Base-by-base conservation (phyloP, 1,140 invertebrate species). In the Calliopsis andreniformis region DNA sequence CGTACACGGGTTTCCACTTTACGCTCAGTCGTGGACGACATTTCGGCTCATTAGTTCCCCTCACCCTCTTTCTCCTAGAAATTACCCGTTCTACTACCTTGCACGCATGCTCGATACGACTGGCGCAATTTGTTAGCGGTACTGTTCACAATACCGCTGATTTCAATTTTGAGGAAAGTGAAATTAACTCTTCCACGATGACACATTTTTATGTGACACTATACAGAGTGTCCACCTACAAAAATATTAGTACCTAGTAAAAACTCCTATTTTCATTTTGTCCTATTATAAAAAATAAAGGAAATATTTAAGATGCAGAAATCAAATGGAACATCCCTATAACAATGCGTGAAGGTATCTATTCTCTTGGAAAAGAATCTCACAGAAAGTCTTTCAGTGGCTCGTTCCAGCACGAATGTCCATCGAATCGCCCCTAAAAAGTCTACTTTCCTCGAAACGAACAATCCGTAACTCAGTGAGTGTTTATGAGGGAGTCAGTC, bases 1-100 rank as follows among this genome's bases (percentile, higher is more conserved):
- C 86, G 87, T 90, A 92, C 91, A 92, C 86, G 91, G 84, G 85
- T 91, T 92, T 92, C 89, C 90, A 92, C 91, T 92, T 91, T 89
- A 64, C 56, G 64, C 77, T 30, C 68, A 63, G 76, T 66, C 47
- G 28, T 30, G 73, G 43, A 76, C 72, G 67, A 61, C 59, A 71
- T 61, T 79, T 83, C 59, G 66, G 76, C 51, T 78, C 53, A 68
- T 68, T 80, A 59, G 28, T 25, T 62, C 56, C 55, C n/a, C 56
- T 42, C 56, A 12, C 20, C 23, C 64, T 47, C 28, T 42, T 42
- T 39, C 64, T 58, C 39, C 14, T 12, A 18, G 5, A 28, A 69
- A 59, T 59, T 45, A 70, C 42, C 25, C 30, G 14, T 14, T 4
- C 16, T 39, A 10, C 35, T 39, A 10, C 4, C 35, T 10, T 10